Base-by-base conservation (phyloP, 37 sponge, comb jelly and placozoan species). In the Haliclona indistincta region DNA sequence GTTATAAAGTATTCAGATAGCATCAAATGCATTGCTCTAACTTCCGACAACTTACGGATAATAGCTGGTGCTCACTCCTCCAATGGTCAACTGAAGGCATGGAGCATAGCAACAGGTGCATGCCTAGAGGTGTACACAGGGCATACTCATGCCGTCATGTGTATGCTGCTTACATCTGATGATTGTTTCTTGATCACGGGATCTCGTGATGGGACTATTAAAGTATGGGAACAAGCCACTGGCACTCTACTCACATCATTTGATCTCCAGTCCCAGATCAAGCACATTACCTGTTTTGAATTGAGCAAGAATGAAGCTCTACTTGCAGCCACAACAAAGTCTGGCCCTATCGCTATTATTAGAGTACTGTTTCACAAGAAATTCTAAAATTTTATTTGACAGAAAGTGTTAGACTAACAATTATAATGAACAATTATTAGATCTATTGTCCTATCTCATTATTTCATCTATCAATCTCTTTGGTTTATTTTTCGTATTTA, bases 121-220 rank as follows among this genome's bases (percentile, higher is more conserved):
- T 39, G 38, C 38, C 47, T 63, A 3, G 7, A 13, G 11, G 37
- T 61, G 13, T 84, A 51, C 43, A 19, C 26, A 33, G 85, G 78
- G 0, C 85, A 84, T 41, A 69, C 78, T 11, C 85, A 84, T 84
- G 85, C 85, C 1, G 85, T 84, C 4, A 84, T 84, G 85, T 77
- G 73, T 39, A 54, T 84, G 73, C n/a, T 71, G 56, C 15, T 73
- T 17, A 47, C 73, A 36, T 20, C 55, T 38, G 35, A 67, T 61
- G 68, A 73, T 30, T 0, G 17, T 10, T 42, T 45, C 28, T 2
- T 79, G 3, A 26, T 78, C 4, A 73, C 81, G 15, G 87, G 87
- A 30, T 86, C 87, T 3, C 44, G 87, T 40, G 87, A 86, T 86
- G 87, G 87, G 3, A 79, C 75, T 10, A 54, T 86, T 3, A 78